Percentiles rank a stretch among this genome's conserved stretches.
Conservation (phyloP, 2,888 invertebrate species). For the Eucera pruinosa region DNA sequence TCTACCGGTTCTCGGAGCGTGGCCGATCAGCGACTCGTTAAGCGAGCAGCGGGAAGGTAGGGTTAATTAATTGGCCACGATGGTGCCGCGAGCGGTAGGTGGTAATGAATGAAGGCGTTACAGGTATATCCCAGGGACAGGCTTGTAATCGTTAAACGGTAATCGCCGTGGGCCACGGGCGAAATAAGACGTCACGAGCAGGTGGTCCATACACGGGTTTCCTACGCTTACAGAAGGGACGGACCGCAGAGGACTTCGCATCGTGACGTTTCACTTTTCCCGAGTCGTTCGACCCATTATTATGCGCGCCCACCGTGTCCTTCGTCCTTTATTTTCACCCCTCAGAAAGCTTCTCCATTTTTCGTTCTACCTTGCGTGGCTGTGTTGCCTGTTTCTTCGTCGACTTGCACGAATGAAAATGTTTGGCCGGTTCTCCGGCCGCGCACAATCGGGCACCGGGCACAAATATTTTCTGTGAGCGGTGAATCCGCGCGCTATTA, state of each 20-base stretch:
- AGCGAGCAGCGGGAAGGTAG: slow-evolving; percentile 54
- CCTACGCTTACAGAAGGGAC: slow-evolving; percentile 11
- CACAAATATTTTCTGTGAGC: slow-evolving; percentile 78
- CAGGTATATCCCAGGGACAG: slow-evolving; percentile 70
- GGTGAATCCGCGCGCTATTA: slow-evolving; percentile 76
- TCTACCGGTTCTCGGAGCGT: slow-evolving; percentile 52
- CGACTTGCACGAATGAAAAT: slow-evolving; percentile 80
- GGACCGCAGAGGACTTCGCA: slow-evolving; percentile 26
- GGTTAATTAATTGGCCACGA: slow-evolving; percentile 72
- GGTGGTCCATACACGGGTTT: slow-evolving; percentile 71
- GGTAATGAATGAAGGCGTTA: slow-evolving; percentile 74
- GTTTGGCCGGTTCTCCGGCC: slow-evolving; percentile 75
- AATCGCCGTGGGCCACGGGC: slow-evolving; percentile 67
- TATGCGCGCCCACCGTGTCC: slow-evolving; percentile 65
- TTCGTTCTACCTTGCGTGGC: not conserved
- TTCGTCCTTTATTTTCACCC: slow-evolving; percentile 34
- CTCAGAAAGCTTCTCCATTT: not conserved
- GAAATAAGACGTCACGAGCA: slow-evolving; percentile 78
- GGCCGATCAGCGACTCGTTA: slow-evolving; percentile 62
- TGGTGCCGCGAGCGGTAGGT: slow-evolving; percentile 60
- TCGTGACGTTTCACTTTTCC: slow-evolving; percentile 82
- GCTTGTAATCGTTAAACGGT: slow-evolving; percentile 75
- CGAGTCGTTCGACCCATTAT: slow-evolving; percentile 77
- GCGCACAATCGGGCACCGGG: slow-evolving; percentile 70
- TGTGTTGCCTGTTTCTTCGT: slow-evolving; percentile 23